A percentile compares a stretch with the other conserved stretches of the same genome.
phyloP scores from a whole-genome alignment of 1,140 invertebrate species.

The Drosophila jambulina region DNA sequence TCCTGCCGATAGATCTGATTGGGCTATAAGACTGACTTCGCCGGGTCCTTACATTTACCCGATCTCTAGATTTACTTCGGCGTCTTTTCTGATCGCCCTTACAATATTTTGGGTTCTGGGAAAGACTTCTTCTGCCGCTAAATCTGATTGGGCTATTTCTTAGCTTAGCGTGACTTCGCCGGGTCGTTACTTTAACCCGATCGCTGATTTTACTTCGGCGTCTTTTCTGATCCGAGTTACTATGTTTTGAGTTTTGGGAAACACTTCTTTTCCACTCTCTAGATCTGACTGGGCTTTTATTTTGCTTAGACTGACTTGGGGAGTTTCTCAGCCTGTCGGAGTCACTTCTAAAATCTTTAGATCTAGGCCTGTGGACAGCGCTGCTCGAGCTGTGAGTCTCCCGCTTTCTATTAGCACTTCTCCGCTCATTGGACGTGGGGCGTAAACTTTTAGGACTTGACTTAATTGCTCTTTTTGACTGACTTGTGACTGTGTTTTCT shows the following conservation, averaged over 20 bases:
- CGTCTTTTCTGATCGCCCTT: not conserved
- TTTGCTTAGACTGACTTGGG: not conserved
- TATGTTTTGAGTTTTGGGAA: not conserved
- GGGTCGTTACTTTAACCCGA: no score
- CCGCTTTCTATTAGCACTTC: not conserved
- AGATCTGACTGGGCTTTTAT: no score
- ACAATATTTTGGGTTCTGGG: not conserved
- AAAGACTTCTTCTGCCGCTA: not conserved
- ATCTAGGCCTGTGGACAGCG: not conserved
- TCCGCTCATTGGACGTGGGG: not conserved
- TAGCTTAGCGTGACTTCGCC: not conserved
- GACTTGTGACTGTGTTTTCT: not conserved
- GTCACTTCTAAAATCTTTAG: not conserved
- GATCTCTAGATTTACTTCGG: conserved; percentile 1
- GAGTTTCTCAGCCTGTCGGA: not conserved
- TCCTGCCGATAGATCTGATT: not conserved
- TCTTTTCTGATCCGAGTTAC: not conserved
- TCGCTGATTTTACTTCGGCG: not conserved
- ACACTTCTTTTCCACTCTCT: not conserved
- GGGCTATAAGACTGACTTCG: not conserved
- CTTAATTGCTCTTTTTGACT: not conserved
- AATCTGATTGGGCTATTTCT: not conserved
- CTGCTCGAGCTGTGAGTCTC: not conserved
- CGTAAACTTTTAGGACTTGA: not conserved
- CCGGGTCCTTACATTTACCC: no score